Percentiles rank a stretch among this genome's conserved stretches.
phyloP scores from a whole-genome alignment of 2,888 invertebrate species.

The Eubasilissa splendida region DNA sequence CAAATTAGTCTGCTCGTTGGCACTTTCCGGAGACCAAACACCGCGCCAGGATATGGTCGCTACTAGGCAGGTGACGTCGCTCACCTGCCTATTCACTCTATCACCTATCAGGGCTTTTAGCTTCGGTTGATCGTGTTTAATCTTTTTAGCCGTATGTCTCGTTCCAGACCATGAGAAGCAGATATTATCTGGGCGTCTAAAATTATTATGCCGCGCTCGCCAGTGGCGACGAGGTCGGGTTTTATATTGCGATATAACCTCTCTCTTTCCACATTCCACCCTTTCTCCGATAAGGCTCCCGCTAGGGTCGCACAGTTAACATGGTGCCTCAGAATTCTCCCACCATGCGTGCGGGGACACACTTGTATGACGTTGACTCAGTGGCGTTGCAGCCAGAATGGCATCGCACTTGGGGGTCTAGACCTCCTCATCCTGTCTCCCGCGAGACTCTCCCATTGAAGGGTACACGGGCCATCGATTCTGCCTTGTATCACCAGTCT shows the following conservation, averaged over 20 bases:
- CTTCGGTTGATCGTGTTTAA: not conserved
- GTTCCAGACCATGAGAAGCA: not conserved
- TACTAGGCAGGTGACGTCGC: constrained; percentile 56
- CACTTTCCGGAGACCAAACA: constrained; percentile 58
- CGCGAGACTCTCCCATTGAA: constrained; percentile 59
- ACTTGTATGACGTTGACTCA: constrained; percentile 61
- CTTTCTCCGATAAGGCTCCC: constrained; percentile 58
- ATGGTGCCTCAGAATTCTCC: constrained; percentile 61
- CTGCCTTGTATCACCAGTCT: too few species aligned
- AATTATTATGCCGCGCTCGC: constrained; percentile 60
- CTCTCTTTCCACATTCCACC: constrained; percentile 61
- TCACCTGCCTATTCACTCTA: constrained; percentile 23
- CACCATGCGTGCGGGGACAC: constrained; percentile 63
- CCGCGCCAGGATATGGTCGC: constrained; percentile 62
- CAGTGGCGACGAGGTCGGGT: constrained; percentile 58
- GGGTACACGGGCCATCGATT: constrained; percentile 61
- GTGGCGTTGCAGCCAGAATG: constrained; percentile 59
- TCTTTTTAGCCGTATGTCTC: not conserved
- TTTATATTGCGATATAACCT: constrained; percentile 60
- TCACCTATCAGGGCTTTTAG: constrained; percentile 65
- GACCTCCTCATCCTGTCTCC: constrained; percentile 57
- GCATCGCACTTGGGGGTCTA: constrained; percentile 56
- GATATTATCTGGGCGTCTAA: not conserved
- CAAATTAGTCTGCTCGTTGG: constrained; percentile 59
- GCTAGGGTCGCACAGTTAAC: constrained; percentile 59